These are phyloP conservation scores for Norana najaformis DNA, from an alignment of 2,888 invertebrate genomes.

Conservation along the genomic window DNA sequence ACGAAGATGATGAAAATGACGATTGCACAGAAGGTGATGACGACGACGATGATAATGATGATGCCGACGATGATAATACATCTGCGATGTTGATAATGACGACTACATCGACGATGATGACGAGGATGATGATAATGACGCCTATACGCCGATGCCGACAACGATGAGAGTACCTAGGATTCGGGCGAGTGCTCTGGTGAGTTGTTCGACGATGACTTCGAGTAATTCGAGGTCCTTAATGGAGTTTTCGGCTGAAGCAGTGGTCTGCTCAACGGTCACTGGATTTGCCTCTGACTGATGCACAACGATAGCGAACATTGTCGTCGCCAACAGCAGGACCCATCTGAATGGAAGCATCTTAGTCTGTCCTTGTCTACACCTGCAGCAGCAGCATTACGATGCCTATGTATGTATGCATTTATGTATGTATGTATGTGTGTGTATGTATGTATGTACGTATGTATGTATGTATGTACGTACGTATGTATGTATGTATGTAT, in stretches of 20 bases:
- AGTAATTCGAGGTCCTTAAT: not conserved
- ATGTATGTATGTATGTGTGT: not conserved
- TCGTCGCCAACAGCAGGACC: not conserved
- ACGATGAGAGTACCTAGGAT: not conserved
- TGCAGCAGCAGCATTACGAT: not conserved
- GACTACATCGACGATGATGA: not conserved
- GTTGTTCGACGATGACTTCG: not conserved
- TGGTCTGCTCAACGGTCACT: not conserved
- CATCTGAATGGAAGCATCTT: not conserved
- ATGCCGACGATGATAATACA: not conserved
- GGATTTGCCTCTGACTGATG: not conserved
- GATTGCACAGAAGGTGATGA: no score
- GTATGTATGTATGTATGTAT: no score
- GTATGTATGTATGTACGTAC: no score
- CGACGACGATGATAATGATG: no score
- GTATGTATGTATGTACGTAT: no score
- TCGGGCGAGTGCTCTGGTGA: not conserved
- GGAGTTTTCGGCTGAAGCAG: accelerated
- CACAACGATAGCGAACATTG: not conserved
- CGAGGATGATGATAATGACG: no score
- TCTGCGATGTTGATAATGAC: not conserved
- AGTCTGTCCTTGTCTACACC: not conserved
- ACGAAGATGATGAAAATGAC: no score
- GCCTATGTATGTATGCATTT: no score
- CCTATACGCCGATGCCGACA: not conserved